Base-by-base conservation (phyloP, 1,140 invertebrate genomes). In the Danaus melanippus region DNA sequence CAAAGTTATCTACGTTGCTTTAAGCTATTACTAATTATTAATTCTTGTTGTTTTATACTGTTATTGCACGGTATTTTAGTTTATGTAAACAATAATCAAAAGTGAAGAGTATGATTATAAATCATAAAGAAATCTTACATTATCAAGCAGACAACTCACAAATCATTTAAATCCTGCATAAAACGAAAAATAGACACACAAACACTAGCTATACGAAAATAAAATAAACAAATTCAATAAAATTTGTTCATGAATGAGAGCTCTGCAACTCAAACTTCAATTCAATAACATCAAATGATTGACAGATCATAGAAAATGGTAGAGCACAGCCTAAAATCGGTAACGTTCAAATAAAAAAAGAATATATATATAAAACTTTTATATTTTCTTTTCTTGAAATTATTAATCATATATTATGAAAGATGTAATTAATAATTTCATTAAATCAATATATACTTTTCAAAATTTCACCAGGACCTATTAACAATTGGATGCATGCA, bases 241-340 rank as follows among this genome's bases (percentile, higher is more conserved):
- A 67, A 69, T 58, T 64, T 58, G 46, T 56, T 64, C 43, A 60
- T 62, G 71, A 42, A 50, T 55, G 49, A 52, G 41, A 50, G n/a
- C 44, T 60, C 40, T 48, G 41, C 43, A 60, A 56, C 58, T 60
- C 66, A 85, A 86, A 79, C 71, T 74, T 79, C 71, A 73, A 81
- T 79, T 80, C 78, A 87, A 85, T 84, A 86, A 87, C 82, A 87
- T 86, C 74, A 78, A 85, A 84, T 71, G 74, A 81, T 79, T 87
- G 82, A 87, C 84, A 84, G 80, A 84, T 60, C 60, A 75, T 73
- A 86, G 76, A 77, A 85, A 84, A 86, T 83, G 81, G 80, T 74
- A 76, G 72, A 60, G n/a, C 10, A 42, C 67, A 69, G 69, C 61
- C 65, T 71, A 74, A 78, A 77, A 52, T 53, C 64, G 53, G 50